Base-by-base conservation (phyloP, 2,888 invertebrate genomes). In the Graphium colonna region DNA sequence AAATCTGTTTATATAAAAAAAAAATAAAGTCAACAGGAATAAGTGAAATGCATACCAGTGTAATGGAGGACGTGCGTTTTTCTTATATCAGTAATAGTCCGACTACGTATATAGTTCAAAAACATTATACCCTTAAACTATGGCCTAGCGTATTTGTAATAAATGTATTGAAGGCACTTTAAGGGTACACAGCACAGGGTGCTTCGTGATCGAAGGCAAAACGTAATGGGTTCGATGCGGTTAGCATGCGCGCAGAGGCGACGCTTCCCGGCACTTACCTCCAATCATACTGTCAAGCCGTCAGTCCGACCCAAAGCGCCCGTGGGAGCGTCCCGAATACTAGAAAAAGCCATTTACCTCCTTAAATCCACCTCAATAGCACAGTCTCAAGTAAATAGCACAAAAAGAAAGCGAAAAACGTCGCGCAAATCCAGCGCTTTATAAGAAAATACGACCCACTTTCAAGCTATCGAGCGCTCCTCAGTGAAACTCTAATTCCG, bases 271-370 rank as follows among this genome's bases (percentile, higher is more conserved):
- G 70, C 77, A 79, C 80, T 85, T 83, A 82, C 72, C 63, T 65
- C 73, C 84, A 85, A 86, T 86, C 86, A 82, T 74, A 63, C 73
- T 82, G 85, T 86, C 86, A 85, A 80, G 71, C 79, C 73, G 73
- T 76, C 85, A 85, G 79, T 70, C 78, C 73, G 73, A 75, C 79
- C 64, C 57, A 59, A 58, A 57, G 44, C 64, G 69, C 68, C 84
- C 82, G 83, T 82, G 76, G 82, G 83, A 81, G 70, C 66, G 61
- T 62, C 67, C 58, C 61, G 51, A 64, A 63, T 60, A 50, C 36
- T 55, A 55, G 54, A 50, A 44, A 44, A 12, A 31, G 17, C 16
- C 9, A 36, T 45, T 41, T 48, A 4, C 18, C 9, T 41, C 40
- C 41, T 26, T 33, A 46, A 46, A 26, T n/a, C 16, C 7, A 10